These are phyloP conservation scores for Empidonax alnorum DNA, from an alignment of 2,113 vertebrate species.

Conservation along the genomic window DNA sequence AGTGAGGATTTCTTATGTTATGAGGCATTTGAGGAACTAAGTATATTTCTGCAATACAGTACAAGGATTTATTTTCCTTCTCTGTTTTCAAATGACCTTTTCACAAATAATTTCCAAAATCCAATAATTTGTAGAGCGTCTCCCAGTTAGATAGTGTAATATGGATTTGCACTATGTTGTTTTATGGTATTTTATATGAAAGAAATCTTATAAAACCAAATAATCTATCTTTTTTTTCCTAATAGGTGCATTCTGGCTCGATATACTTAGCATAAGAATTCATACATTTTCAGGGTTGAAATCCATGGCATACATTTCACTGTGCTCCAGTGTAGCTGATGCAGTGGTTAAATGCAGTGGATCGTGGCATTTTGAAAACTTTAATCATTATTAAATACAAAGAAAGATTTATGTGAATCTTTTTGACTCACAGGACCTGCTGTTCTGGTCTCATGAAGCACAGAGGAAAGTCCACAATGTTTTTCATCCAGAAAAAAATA, in stretches of 20 bases:
- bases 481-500: not conserved
- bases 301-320: not conserved
- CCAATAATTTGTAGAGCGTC: not conserved
- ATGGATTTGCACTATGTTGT: not conserved
- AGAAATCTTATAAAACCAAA: not conserved
- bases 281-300: not conserved
- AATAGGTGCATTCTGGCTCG: not conserved
- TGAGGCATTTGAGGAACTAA: not conserved
- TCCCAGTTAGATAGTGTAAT: not conserved
- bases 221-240: not conserved
- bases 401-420: not conserved
- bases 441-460: not conserved
- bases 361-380: not conserved
- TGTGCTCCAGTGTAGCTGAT: not conserved
- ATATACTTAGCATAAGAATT: not conserved
- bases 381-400: not conserved
- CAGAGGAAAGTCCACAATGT: not conserved
- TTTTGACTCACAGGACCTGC: not conserved
- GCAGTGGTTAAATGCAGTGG: not conserved
- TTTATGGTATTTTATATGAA: not conserved
- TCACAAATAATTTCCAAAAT: not conserved
- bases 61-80: not conserved
- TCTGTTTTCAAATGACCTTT: not conserved
- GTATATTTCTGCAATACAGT: not conserved
- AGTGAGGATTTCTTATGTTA: not conserved